Percentiles rank a stretch among this genome's conserved stretches.
Evolutionary conservation across 2,888 invertebrate genomes (phyloP).

Genomic region (Pyrocoelia pectoralis): DNA sequence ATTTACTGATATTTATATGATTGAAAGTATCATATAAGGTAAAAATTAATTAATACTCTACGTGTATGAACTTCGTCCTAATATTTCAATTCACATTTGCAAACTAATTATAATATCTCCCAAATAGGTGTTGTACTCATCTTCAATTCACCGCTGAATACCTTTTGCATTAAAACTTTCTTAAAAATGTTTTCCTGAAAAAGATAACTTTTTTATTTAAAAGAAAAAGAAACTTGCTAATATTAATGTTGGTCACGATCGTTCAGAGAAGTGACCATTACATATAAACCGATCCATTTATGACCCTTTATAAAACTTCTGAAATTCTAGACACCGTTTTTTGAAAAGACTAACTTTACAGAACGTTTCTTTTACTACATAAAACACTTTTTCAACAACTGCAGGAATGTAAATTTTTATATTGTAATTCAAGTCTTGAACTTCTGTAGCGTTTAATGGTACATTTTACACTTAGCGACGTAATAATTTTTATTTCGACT

Average conservation of each 20-base stretch:
- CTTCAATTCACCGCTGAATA: background rate
- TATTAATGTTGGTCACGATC: conserved; percentile 47
- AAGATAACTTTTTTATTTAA: conserved; percentile 10
- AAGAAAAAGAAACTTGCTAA: conserved; percentile 13
- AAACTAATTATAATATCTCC: conserved; percentile 4
- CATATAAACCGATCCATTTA: conserved; percentile 55
- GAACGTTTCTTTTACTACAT: conserved; percentile 44
- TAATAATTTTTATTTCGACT: conserved; percentile 30
- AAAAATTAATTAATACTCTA: background rate
- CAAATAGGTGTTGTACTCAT: background rate
- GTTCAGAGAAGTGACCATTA: conserved; percentile 55
- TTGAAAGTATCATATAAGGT: background rate
- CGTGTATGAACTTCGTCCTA: background rate
- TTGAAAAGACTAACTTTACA: conserved; percentile 36
- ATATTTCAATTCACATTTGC: background rate
- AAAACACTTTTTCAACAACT: conserved; percentile 46
- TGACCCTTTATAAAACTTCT: conserved; percentile 42
- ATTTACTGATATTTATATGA: background rate
- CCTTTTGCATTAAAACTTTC: conserved; percentile 3
- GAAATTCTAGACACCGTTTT: conserved; percentile 39
- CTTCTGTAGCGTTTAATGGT: conserved; percentile 21
- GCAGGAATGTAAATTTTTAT: conserved; percentile 38
- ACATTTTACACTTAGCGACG: conserved; percentile 33
- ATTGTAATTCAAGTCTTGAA: conserved; percentile 26
- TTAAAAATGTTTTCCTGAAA: conserved; percentile 6